phyloP scores from a whole-genome alignment of 2,797 vertebrate genomes.

The Molothrus aeneus region DNA sequence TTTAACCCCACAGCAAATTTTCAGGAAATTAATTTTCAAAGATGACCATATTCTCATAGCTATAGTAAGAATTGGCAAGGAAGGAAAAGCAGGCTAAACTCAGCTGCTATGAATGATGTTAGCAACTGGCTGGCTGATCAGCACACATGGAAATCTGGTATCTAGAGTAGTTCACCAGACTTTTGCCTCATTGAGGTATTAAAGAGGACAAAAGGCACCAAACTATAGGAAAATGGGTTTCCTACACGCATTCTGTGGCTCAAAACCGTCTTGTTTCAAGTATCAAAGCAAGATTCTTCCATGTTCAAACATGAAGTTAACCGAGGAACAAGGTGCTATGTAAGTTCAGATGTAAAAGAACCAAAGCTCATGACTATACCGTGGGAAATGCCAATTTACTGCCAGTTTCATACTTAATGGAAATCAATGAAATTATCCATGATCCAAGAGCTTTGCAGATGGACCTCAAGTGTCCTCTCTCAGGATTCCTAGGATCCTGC shows the following conservation, averaged over 20 bases:
- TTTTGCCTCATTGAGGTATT: background rate
- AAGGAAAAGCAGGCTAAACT: background rate
- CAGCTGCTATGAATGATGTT: background rate
- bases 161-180: background rate
- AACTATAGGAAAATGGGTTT: background rate
- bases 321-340: background rate
- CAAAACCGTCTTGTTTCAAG: background rate
- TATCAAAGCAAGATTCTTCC: background rate
- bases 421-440: background rate
- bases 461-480: background rate
- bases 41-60: background rate
- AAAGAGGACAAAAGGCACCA: background rate
- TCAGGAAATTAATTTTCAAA: background rate
- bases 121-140: background rate
- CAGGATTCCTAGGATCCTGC: background rate
- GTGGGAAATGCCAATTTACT: background rate
- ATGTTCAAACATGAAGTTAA: background rate
- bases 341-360: background rate
- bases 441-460: background rate
- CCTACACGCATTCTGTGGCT: background rate
- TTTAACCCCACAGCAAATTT: background rate
- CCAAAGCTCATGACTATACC: background rate
- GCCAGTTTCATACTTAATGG: background rate
- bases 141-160: background rate
- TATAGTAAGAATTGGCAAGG: background rate